Evolutionary conservation across 2,113 vertebrate genomes (phyloP).

Genomic region (Gasterosteus aculeatus): DNA sequence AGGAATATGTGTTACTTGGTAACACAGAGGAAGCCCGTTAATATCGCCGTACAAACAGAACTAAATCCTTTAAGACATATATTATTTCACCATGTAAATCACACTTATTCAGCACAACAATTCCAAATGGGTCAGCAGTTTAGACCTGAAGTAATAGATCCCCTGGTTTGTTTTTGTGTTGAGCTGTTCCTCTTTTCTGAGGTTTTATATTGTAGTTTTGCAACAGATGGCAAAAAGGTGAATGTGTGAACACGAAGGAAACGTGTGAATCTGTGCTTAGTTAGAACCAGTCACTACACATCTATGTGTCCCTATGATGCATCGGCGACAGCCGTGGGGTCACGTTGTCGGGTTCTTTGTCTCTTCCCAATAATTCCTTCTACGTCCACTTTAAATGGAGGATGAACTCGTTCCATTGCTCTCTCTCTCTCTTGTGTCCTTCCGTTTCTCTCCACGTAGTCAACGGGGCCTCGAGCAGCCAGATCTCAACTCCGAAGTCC

Average conservation of each 20-base stretch:
- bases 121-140: background rate
- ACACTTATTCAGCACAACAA: background rate
- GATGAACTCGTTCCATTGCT: background rate
- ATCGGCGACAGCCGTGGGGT: background rate
- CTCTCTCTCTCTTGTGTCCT: background rate
- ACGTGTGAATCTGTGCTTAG: background rate
- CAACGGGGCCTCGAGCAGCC: slow-evolving; percentile 90
- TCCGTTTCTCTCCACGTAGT: slow-evolving; percentile 78
- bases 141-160: background rate
- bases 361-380: background rate
- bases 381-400: background rate
- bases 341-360: background rate
- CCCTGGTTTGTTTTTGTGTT: background rate
- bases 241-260: background rate
- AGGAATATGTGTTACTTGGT: background rate
- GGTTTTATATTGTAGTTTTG: background rate
- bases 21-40: background rate
- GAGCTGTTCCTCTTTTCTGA: background rate
- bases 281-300: background rate
- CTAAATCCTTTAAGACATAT: background rate
- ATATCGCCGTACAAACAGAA: background rate
- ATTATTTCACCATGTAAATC: too few species aligned
- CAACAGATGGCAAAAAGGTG: background rate
- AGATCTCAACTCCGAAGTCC: slow-evolving; percentile 90
- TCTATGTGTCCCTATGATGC: background rate